Conservation (phyloP, 2,797 vertebrate genomes). For the Sternarchorhynchus goeldii region DNA sequence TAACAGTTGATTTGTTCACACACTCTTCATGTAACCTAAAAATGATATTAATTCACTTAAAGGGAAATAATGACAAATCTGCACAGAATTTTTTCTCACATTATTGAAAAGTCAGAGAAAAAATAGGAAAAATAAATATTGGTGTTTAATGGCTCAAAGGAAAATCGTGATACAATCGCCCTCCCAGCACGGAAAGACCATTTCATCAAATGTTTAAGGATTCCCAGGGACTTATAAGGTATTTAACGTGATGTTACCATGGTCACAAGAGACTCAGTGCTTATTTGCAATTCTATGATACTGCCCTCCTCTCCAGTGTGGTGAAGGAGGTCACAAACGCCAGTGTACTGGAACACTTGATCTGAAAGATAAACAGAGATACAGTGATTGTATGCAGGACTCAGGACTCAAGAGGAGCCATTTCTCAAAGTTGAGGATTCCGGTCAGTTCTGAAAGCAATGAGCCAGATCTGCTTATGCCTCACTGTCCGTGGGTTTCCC, state of each 20-base stretch:
- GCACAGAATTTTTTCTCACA: neutral
- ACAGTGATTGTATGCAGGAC: slow-evolving; percentile 5
- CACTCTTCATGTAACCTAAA: slow-evolving; percentile 19
- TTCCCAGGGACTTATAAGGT: slow-evolving; percentile 43
- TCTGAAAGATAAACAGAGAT: slow-evolving; percentile 31
- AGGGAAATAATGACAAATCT: neutral
- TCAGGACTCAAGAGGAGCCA: neutral
- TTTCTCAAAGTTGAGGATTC: neutral
- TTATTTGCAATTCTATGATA: slow-evolving; percentile 54
- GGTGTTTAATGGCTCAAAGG: slow-evolving; percentile 24
- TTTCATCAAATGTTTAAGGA: slow-evolving; percentile 54
- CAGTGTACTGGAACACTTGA: slow-evolving; percentile 46
- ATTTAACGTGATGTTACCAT: slow-evolving; percentile 60
- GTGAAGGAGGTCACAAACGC: slow-evolving; percentile 45
- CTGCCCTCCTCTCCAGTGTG: slow-evolving; percentile 10
- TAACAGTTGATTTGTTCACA: slow-evolving; percentile 29
- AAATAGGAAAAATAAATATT: slow-evolving; percentile 33
- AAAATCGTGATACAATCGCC: neutral
- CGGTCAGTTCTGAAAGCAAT: too few relatives aligned
- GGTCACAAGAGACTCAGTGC: slow-evolving; percentile 47
- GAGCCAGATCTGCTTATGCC: too few relatives aligned
- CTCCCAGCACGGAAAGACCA: slow-evolving; percentile 41
- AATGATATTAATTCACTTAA: neutral
- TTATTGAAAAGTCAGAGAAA: neutral
- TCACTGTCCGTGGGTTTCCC: too few relatives aligned